Evolutionary conservation across 1,140 invertebrate species (phyloP).

Genomic region (Drosophila truncata): DNA sequence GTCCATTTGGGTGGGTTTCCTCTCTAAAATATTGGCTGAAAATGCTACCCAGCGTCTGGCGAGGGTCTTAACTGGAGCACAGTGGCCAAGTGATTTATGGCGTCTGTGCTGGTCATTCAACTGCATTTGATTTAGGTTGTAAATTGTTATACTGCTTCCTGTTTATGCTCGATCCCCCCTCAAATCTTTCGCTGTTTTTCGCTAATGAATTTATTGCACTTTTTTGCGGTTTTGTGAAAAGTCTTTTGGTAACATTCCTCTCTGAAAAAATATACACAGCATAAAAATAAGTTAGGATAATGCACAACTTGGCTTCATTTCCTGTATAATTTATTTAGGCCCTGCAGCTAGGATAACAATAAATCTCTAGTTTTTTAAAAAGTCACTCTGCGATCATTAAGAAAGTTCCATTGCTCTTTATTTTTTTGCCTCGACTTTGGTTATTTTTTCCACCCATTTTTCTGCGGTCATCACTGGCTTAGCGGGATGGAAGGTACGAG

Average conservation of each 20-base stretch:
- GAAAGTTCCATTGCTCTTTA: constrained; percentile 32
- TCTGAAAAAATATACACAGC: no score
- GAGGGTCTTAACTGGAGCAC: constrained; percentile 70
- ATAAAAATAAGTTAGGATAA: background rate
- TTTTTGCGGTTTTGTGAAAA: constrained; percentile 10
- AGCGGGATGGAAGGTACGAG: constrained; percentile 38
- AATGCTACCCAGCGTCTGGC: constrained; percentile 47
- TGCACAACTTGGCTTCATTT: background rate
- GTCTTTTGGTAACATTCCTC: background rate
- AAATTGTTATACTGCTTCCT: constrained; percentile 80
- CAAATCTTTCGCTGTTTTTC: constrained; percentile 2
- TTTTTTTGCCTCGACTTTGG: constrained; percentile 9
- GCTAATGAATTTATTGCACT: constrained; percentile 80
- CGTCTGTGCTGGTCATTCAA: constrained; percentile 82
- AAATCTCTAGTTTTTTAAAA: constrained; percentile 18
- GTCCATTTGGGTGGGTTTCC: constrained; percentile 37
- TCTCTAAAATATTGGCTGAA: constrained; percentile 74
- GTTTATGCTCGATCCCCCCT: constrained; percentile 41
- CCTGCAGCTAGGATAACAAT: constrained; percentile 24
- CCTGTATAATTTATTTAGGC: no score
- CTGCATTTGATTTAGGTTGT: constrained; percentile 83
- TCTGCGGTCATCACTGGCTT: constrained; percentile 53
- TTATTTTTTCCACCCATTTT: constrained; percentile 48
- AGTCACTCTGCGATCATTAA: constrained; percentile 66
- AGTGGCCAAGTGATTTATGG: constrained; percentile 71